Evolutionary conservation across 92 coral and sea anemone species (phyloP).

Genomic region (Metridium senile): DNA sequence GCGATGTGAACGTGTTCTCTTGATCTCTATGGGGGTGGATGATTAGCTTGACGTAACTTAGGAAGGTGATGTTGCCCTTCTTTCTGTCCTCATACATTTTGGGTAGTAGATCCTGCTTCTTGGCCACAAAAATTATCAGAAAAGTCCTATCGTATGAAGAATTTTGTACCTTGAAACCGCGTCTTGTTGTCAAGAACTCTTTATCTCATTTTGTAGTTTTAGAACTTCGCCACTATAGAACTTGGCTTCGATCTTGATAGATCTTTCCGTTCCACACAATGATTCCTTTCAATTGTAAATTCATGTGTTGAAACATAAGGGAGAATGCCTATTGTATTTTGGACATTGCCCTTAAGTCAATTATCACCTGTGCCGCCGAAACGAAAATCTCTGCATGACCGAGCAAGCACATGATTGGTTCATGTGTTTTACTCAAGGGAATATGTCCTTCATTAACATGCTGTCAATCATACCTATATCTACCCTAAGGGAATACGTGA

Average conservation of each 20-base stretch:
- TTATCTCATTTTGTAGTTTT: conserved; percentile 45
- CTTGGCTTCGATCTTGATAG: conserved; percentile 25
- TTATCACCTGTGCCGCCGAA: no score
- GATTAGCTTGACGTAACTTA: conserved; percentile 48
- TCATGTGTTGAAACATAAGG: conserved; percentile 13
- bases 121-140: conserved; percentile 41
- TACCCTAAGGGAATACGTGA: no score
- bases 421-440: no score
- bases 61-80: conserved; percentile 34
- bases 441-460: no score
- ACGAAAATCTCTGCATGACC: no score
- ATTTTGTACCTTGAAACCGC: conserved; percentile 29
- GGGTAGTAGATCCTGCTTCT: conserved; percentile 39
- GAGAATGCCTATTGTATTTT: no score
- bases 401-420: no score
- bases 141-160: conserved; percentile 46
- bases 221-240: conserved; percentile 40
- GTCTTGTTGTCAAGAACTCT: conserved; percentile 22
- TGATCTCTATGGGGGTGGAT: not conserved
- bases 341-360: no score
- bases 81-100: conserved; percentile 45
- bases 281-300: conserved; percentile 42
- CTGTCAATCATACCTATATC: no score
- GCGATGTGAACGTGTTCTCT: not conserved
- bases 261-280: conserved; percentile 40